A percentile compares a stretch with the other conserved stretches of the same genome.
Conservation (phyloP, 1,140 invertebrate genomes). For the Drosophila athabasca region DNA sequence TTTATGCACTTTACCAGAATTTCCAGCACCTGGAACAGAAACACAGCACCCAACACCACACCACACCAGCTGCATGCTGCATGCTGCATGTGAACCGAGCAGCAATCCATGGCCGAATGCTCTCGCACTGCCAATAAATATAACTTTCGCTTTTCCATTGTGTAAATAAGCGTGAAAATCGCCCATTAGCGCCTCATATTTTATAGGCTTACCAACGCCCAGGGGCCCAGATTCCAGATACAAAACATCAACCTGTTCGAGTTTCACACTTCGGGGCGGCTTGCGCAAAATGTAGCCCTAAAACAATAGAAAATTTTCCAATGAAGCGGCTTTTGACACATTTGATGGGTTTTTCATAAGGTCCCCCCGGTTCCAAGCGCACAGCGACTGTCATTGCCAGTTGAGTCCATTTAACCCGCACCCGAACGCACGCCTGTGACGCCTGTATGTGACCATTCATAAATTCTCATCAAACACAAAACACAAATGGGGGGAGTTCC, state of each 20-base stretch:
- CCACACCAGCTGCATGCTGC: neutral
- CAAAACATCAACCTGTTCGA: slow-evolving; percentile 47
- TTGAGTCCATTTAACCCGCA: slow-evolving; percentile 56
- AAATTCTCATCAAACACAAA: slow-evolving; percentile 69
- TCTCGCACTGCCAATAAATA: slow-evolving; percentile 30
- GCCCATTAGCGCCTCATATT: slow-evolving; percentile 67
- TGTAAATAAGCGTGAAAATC: slow-evolving; percentile 72
- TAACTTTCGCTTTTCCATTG: slow-evolving; percentile 77
- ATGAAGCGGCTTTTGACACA: slow-evolving; percentile 67
- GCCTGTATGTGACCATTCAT: slow-evolving; percentile 52
- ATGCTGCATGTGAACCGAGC: neutral
- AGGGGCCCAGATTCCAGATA: slow-evolving; percentile 24
- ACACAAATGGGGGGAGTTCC: slow-evolving; percentile 19
- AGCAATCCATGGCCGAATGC: slow-evolving; percentile 12
- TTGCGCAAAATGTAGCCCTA: slow-evolving; percentile 48
- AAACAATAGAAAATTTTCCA: slow-evolving; percentile 58
- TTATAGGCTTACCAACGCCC: slow-evolving; percentile 53
- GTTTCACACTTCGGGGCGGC: slow-evolving; percentile 56
- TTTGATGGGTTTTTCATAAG: slow-evolving; percentile 52
- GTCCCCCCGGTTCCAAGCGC: slow-evolving; percentile 12
- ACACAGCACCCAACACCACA: slow-evolving; percentile 42
- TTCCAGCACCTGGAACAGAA: slow-evolving; percentile 47
- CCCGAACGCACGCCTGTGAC: slow-evolving; percentile 35
- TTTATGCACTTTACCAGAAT: slow-evolving; percentile 79
- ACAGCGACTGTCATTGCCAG: slow-evolving; percentile 31